Percentiles rank a stretch among this genome's conserved stretches.
These are phyloP conservation scores for Lutjanus argentimaculatus DNA, from an alignment of 2,797 vertebrate species.

Conservation along the genomic window DNA sequence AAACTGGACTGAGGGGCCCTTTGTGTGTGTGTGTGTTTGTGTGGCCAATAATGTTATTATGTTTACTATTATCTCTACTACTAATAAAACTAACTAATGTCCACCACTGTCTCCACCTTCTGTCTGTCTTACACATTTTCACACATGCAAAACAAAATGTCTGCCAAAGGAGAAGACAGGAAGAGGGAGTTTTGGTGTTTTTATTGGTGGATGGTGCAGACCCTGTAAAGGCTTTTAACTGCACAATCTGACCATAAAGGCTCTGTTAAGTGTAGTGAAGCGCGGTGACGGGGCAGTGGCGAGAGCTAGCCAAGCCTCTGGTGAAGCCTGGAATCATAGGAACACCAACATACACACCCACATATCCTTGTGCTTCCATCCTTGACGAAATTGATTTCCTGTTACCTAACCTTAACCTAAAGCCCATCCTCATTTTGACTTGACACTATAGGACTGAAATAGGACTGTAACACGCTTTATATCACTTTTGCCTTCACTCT, in stretches of 20 bases:
- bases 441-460: neutral
- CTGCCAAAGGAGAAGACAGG: slow-evolving; percentile 71
- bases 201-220: slow-evolving; percentile 83
- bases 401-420: slow-evolving; percentile 16
- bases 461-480: slow-evolving; percentile 18
- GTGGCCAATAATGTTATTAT: slow-evolving; percentile 1
- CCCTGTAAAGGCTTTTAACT: slow-evolving; percentile 85
- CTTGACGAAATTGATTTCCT: neutral
- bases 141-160: slow-evolving; percentile 65
- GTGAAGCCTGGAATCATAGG: slow-evolving; percentile 60
- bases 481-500: neutral
- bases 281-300: slow-evolving; percentile 72
- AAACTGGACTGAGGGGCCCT: slow-evolving; percentile 58
- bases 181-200: slow-evolving; percentile 77
- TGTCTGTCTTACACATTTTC: slow-evolving; percentile 51
- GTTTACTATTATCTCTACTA: slow-evolving; percentile 22
- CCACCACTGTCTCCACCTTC: slow-evolving; percentile 30
- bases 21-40: slow-evolving; percentile 21
- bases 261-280: slow-evolving; percentile 84
- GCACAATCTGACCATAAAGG: slow-evolving; percentile 79
- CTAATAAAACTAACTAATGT: slow-evolving; percentile 9
- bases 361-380: neutral
- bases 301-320: slow-evolving; percentile 50
- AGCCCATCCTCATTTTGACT: neutral
- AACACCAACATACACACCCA: slow-evolving; percentile 60